These are phyloP conservation scores for Siphamia tubifer DNA, from an alignment of 2,113 vertebrate genomes.

Conservation along the genomic window DNA sequence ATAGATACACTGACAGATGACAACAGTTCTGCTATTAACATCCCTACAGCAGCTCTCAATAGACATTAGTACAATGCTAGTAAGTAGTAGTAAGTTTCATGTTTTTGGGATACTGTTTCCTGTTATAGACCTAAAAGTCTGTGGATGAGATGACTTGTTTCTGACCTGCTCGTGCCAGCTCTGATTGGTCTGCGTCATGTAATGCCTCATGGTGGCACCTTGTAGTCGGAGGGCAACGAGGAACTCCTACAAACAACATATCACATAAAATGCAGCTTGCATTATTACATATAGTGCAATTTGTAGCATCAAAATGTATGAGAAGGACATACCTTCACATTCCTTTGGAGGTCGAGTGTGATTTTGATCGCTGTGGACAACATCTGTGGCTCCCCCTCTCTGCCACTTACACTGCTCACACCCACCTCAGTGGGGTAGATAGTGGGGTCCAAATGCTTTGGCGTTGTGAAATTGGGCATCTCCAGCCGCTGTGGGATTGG, in stretches of 20 bases:
- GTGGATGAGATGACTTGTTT: not conserved
- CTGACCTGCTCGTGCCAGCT: slow-evolving; percentile 93
- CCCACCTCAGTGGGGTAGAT: slow-evolving; percentile 90
- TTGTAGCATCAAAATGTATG: not conserved
- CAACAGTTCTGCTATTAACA: no score
- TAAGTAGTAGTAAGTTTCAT: no score
- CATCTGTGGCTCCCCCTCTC: slow-evolving; percentile 81
- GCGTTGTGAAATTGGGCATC: slow-evolving; percentile 81
- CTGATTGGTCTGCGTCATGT: slow-evolving; percentile 82
- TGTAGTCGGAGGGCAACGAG: slow-evolving; percentile 87
- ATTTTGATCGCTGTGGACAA: slow-evolving; percentile 88
- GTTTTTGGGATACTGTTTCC: not conserved
- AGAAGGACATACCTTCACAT: slow-evolving; percentile 81
- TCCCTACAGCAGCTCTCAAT: no score
- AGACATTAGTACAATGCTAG: no score
- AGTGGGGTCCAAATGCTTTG: slow-evolving; percentile 82
- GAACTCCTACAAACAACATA: slow-evolving; percentile 84
- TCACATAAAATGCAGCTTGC: not conserved
- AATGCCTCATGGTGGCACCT: slow-evolving; percentile 87
- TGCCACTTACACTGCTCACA: slow-evolving; percentile 76
- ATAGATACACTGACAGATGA: no score
- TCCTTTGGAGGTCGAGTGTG: slow-evolving; percentile 86
- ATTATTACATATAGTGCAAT: not conserved
- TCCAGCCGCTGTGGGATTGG: slow-evolving; percentile 79
- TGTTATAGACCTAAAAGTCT: not conserved